Evolutionary conservation across 1,140 invertebrate species (phyloP).

Genomic region (Apocrypta bakeri): DNA sequence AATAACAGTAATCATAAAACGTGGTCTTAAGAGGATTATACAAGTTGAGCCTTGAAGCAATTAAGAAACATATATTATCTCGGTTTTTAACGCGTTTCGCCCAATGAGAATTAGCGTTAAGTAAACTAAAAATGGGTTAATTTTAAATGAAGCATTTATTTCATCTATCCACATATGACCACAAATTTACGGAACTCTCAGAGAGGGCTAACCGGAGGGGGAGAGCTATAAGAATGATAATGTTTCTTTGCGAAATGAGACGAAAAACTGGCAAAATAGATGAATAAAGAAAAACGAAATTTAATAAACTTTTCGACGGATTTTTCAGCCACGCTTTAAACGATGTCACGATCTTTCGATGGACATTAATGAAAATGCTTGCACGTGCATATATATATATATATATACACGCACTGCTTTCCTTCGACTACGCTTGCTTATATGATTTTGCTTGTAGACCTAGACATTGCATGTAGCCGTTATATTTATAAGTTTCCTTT

Average conservation of each 20-base stretch:
- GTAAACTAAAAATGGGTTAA: background rate
- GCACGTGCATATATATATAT: slow-evolving; percentile 43
- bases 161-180: no score
- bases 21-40: background rate
- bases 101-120: background rate
- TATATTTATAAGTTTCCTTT: slow-evolving; percentile 34
- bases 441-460: slow-evolving; percentile 52
- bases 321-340: slow-evolving; percentile 6
- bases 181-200: background rate
- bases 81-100: background rate
- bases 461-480: slow-evolving; percentile 55
- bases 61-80: background rate
- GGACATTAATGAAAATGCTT: slow-evolving; percentile 50
- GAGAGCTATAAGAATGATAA: no score
- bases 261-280: background rate
- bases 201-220: no score
- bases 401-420: background rate
- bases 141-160: background rate
- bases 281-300: background rate
- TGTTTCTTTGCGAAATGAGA: background rate
- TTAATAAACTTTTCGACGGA: slow-evolving; percentile 17
- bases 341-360: slow-evolving; percentile 9
- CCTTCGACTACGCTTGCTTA: background rate
- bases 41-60: background rate
- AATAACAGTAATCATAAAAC: background rate